Evolutionary conservation across 92 coral and sea anemone species (phyloP).

Genomic region (Ricordea florida): DNA sequence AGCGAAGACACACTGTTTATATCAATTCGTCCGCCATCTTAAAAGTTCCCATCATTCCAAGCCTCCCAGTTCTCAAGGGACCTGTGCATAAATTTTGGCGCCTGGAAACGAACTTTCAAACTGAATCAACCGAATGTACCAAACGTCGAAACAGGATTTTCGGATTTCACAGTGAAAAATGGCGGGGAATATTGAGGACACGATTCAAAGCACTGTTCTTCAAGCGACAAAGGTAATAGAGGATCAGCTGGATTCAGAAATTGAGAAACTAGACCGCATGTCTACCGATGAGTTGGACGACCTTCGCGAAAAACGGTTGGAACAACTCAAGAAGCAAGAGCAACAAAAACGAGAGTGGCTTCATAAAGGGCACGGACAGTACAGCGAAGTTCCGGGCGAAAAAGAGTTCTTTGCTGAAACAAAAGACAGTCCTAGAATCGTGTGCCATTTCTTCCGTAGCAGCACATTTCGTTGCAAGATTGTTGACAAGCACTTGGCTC

Average conservation of each 20-base stretch:
- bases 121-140: neutral
- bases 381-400: conserved; percentile 85
- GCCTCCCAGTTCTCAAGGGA: conserved; percentile 41
- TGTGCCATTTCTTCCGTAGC: conserved; percentile 93
- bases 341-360: conserved; percentile 92
- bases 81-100: conserved; percentile 57
- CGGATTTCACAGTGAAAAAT: neutral
- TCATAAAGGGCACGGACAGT: conserved; percentile 93
- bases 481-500: conserved; percentile 90
- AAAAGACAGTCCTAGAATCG: conserved; percentile 88
- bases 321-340: conserved; percentile 88
- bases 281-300: conserved; percentile 90
- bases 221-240: conserved; percentile 90
- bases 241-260: conserved; percentile 95
- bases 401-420: conserved; percentile 91
- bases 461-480: conserved; percentile 96
- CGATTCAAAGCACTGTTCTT: conserved; percentile 79
- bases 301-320: conserved; percentile 91
- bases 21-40: conserved; percentile 66
- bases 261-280: conserved; percentile 85
- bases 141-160: neutral
- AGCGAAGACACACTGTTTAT: neutral
- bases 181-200: conserved; percentile 69
- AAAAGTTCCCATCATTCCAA: conserved; percentile 46
- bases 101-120: conserved; percentile 74